A percentile compares a stretch with the other conserved stretches of the same genome.
phyloP scores from a whole-genome alignment of 2,888 invertebrate genomes.

The Rotaria sp. region DNA sequence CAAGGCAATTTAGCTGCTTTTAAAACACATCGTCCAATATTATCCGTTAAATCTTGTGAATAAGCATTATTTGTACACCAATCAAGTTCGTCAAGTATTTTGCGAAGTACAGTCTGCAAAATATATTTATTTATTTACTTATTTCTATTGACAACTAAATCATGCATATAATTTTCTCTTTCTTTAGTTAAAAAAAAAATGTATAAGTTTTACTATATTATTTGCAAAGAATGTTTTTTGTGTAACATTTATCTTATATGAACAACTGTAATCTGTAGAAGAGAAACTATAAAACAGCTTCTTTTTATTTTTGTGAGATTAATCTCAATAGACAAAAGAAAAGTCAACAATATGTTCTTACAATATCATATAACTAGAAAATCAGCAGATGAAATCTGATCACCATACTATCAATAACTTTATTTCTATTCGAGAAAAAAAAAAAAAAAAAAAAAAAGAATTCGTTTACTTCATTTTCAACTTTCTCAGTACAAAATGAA shows the following conservation, averaged over 20 bases:
- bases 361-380: background rate
- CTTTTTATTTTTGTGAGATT: background rate
- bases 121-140: background rate
- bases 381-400: constrained; percentile 29
- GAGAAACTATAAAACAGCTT: too few relatives aligned
- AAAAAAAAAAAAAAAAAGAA: too few relatives aligned
- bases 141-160: background rate
- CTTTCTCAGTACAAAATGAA: too few relatives aligned
- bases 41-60: constrained; percentile 73
- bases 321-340: background rate
- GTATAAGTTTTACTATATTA: background rate
- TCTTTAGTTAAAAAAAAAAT: background rate
- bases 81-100: constrained; percentile 70
- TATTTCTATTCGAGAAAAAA: background rate
- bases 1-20: constrained; percentile 67
- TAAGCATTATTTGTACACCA: constrained; percentile 81
- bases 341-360: background rate
- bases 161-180: background rate
- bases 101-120: constrained; percentile 66
- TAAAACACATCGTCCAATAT: constrained; percentile 76
- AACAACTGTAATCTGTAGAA: too few relatives aligned
- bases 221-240: background rate
- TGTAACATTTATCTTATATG: background rate
- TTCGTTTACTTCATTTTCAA: too few relatives aligned
- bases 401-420: background rate